Evolutionary conservation across 1,140 invertebrate genomes (phyloP).

Genomic region (Hydropsyche tenuis): DNA sequence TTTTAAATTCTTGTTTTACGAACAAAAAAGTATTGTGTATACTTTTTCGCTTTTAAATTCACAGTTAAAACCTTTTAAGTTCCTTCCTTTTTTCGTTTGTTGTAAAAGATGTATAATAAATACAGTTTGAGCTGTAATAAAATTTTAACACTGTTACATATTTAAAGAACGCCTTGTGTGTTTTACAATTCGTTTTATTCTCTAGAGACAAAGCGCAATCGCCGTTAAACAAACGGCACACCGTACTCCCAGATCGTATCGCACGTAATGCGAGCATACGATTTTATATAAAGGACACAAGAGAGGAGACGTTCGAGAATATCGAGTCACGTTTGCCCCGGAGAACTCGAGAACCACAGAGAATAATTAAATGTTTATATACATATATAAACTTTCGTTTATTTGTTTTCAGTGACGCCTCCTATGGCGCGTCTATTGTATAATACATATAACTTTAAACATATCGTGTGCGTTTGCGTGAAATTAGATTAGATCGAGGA

Average conservation of each 20-base stretch:
- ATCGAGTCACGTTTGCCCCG: constrained; percentile 30
- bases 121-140: too few relatives aligned
- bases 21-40: too few relatives aligned
- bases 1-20: too few relatives aligned
- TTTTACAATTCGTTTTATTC: background rate
- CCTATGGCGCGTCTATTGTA: background rate
- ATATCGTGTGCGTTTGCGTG: constrained; percentile 7
- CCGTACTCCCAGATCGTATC: too few relatives aligned
- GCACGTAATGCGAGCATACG: too few relatives aligned
- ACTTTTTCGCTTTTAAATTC: too few relatives aligned
- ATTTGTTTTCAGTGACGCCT: background rate
- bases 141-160: too few relatives aligned
- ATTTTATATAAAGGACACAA: constrained; percentile 9
- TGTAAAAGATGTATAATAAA: too few relatives aligned
- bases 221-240: constrained; percentile 9
- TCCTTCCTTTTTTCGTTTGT: too few relatives aligned
- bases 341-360: background rate
- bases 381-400: background rate
- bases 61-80: too few relatives aligned
- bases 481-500: constrained; percentile 15
- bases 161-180: too few relatives aligned
- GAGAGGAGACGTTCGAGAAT: background rate
- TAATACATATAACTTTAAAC: background rate
- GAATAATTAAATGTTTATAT: constrained; percentile 24
- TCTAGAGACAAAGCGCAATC: too few relatives aligned